Conservation (phyloP, 1,140 invertebrate genomes). For the Marisa cornuarietis region DNA sequence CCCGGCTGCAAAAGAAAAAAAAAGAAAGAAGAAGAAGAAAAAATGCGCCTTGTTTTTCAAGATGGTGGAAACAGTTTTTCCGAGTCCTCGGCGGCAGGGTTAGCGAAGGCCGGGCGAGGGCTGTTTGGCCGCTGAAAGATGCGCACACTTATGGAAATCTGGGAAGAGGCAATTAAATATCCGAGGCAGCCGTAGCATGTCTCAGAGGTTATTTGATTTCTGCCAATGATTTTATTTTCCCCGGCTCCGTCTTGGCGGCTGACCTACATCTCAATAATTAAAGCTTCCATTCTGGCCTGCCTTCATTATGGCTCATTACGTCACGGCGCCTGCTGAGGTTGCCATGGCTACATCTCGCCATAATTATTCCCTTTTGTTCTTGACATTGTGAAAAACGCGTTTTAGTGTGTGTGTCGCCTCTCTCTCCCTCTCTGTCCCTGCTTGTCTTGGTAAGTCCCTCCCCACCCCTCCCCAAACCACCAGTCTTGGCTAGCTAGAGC, state of each 20-base stretch:
- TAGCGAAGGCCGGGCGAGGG: no score
- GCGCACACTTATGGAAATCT: no score
- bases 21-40: no score
- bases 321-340: constrained; percentile 18
- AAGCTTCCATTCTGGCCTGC: constrained; percentile 18
- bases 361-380: constrained; percentile 28
- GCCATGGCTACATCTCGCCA: constrained; percentile 16
- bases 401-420: constrained; percentile 18
- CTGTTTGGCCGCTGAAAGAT: no score
- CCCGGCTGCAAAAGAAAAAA: no score
- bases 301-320: constrained; percentile 24
- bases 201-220: constrained; percentile 27
- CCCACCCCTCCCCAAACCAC: not conserved
- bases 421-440: not conserved
- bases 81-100: no score
- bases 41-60: constrained; percentile 8
- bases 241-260: constrained; percentile 11
- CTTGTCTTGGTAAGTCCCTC: constrained; percentile 12
- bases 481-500: not conserved
- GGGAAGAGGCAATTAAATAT: constrained; percentile 25
- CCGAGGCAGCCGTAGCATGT: constrained; percentile 4
- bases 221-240: constrained; percentile 18
- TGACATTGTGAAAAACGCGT: constrained; percentile 28
- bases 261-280: constrained; percentile 30
- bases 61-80: constrained; percentile 15